Base-by-base conservation (phyloP, 2,888 invertebrate species). In the Dolomedes plantarius region DNA sequence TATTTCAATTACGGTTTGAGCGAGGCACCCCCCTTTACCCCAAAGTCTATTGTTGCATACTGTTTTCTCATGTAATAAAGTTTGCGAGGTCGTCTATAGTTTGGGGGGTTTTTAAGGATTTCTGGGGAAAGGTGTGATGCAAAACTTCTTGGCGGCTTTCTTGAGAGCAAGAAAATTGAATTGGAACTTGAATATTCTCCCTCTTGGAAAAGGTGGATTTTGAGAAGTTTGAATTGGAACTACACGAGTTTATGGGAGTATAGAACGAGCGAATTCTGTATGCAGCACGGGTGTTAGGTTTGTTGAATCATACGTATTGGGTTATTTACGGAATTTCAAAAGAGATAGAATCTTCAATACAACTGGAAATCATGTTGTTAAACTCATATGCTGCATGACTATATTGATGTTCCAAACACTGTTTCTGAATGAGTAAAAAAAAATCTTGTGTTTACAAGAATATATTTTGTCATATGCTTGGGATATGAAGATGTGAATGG, bases 1-100 rank as follows among this genome's bases (percentile, higher is more conserved):
- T 56, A 56, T 56, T 56, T 56, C 56, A 56, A 56, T 56, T 56
- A 56, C 56, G 56, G 56, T 56, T 23, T 19, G 46, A 16, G 46
- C 9, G 46, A 16, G 23, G 56, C 19, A 13, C 46, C 9, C 41
- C 41, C 41, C 41, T 46, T 16, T 41, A n/a, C 36, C 36, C 36
- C 36, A 7, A 6, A 36, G 56, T 23, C 56, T 56, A 56, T 56
- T 56, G 56, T 56, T 56, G 56, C 56, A 56, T 56, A 56, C 56
- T 56, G 23, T 56, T 56, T 46, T 16, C 23, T 23, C 56, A 5
- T 56, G 23, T 56, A 56, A 56, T 56, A 56, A 56, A 56, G 56
- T 56, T 56, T 56, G 23, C 56, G 5, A 56, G 23, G 56, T 11
- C 56, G 56, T 56, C 56, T 56, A 56, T 11, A 23, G 56, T 19